Evolutionary conservation across 2,797 vertebrate genomes (phyloP).

Genomic region (Onychomys torridus): DNA sequence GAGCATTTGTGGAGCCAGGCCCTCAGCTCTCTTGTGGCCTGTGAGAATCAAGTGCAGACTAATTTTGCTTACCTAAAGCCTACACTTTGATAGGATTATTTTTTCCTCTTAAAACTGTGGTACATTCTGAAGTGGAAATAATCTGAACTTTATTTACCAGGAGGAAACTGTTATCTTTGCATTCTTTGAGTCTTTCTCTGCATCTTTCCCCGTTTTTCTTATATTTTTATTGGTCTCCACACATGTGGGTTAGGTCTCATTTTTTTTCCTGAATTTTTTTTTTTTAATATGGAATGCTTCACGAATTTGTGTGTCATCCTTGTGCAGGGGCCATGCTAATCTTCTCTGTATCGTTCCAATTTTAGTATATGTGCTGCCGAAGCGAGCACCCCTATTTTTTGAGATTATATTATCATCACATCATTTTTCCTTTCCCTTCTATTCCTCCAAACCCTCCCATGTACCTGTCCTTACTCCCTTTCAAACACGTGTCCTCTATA

Average conservation of each 20-base stretch:
- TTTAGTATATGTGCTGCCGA: no score
- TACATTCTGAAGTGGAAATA: neutral
- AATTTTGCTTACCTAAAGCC: neutral
- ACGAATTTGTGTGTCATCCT: no score
- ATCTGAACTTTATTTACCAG: neutral
- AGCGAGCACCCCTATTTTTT: no score
- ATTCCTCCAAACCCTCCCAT: neutral
- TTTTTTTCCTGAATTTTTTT: no score
- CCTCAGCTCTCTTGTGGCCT: neutral
- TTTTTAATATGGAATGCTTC: no score
- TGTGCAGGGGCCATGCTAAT: no score
- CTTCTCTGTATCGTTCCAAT: no score
- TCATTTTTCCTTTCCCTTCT: neutral
- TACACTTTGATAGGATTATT: no score
- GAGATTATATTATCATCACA: neutral
- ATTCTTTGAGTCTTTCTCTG: neutral
- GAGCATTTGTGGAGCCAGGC: rapidly evolving
- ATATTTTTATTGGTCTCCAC: neutral
- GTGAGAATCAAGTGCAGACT: neutral
- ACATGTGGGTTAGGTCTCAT: neutral
- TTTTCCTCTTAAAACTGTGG: neutral
- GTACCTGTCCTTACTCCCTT: neutral
- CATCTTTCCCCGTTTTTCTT: neutral
- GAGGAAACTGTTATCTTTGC: neutral
- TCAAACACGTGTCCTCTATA: neutral